These are phyloP conservation scores for Tyrophagus putrescentiae DNA, from an alignment of 1,140 invertebrate species.

Conservation along the genomic window DNA sequence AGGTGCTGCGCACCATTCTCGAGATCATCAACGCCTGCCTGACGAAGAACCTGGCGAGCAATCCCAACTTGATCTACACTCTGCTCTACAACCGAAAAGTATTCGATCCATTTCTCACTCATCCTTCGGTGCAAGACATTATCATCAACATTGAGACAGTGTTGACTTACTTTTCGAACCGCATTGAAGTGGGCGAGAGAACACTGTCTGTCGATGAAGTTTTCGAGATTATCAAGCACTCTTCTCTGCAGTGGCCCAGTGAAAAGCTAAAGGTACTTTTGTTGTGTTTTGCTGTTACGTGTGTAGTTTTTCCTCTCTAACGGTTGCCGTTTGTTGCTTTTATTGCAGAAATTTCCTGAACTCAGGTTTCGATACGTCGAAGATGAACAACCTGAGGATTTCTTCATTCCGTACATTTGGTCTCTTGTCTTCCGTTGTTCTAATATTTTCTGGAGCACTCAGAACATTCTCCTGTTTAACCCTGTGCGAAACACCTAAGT, in stretches of 20 bases:
- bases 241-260: conserved; percentile 68
- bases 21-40: conserved; percentile 91
- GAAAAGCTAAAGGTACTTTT: conserved; percentile 66
- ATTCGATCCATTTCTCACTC: conserved; percentile 68
- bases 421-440: conserved; percentile 65
- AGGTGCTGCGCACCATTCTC: conserved; percentile 85
- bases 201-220: conserved; percentile 69
- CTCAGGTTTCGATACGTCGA: conserved; percentile 98
- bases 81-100: conserved; percentile 81
- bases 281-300: conserved; percentile 7
- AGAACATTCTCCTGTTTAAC: conserved; percentile 34
- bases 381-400: conserved; percentile 94
- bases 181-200: conserved; percentile 49
- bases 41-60: conserved; percentile 67
- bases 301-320: conserved; percentile 13
- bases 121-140: conserved; percentile 84
- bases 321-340: neutral
- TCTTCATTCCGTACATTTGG: conserved; percentile 99
- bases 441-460: conserved; percentile 55
- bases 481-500: conserved; percentile 21
- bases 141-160: conserved; percentile 92
- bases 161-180: conserved; percentile 66
- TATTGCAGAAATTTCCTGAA: conserved; percentile 85
- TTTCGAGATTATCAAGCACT: conserved; percentile 66
- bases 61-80: conserved; percentile 89